phyloP scores from a whole-genome alignment of 2,797 vertebrate genomes.

The Meda fulgida region DNA sequence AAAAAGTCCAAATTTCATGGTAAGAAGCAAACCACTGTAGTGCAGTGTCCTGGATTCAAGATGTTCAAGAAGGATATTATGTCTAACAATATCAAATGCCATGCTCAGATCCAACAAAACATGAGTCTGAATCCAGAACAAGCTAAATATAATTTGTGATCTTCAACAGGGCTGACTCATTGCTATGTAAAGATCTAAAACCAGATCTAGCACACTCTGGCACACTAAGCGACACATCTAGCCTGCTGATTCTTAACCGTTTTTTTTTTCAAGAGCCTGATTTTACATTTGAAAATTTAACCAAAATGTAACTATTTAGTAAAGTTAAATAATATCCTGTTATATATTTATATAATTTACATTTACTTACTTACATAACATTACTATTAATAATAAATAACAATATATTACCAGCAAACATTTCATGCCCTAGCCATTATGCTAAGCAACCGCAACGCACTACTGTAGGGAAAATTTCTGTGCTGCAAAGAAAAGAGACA shows the following conservation, averaged over 20 bases:
- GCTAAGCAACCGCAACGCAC: constrained; percentile 13
- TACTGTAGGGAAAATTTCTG: constrained; percentile 35
- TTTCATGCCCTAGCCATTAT: constrained; percentile 26
- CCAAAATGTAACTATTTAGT: neutral
- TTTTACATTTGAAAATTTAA: neutral
- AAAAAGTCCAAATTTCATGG: neutral
- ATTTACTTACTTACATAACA: no score
- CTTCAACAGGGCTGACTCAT: neutral
- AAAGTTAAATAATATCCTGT: neutral
- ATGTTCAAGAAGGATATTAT: neutral
- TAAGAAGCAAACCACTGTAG: neutral
- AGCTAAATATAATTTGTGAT: no score
- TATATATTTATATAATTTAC: neutral
- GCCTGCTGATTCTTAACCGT: neutral
- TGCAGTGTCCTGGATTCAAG: neutral
- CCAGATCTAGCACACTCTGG: neutral
- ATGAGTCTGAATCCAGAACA: neutral
- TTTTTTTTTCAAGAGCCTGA: neutral
- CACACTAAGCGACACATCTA: neutral
- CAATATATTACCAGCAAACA: constrained; percentile 26
- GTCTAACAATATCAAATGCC: neutral
- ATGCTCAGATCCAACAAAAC: neutral
- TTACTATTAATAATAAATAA: no score
- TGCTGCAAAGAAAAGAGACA: constrained; percentile 40
- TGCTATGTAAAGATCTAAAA: neutral